phyloP scores from a whole-genome alignment of 2,113 vertebrate species.

The Erpornis zantholeuca region DNA sequence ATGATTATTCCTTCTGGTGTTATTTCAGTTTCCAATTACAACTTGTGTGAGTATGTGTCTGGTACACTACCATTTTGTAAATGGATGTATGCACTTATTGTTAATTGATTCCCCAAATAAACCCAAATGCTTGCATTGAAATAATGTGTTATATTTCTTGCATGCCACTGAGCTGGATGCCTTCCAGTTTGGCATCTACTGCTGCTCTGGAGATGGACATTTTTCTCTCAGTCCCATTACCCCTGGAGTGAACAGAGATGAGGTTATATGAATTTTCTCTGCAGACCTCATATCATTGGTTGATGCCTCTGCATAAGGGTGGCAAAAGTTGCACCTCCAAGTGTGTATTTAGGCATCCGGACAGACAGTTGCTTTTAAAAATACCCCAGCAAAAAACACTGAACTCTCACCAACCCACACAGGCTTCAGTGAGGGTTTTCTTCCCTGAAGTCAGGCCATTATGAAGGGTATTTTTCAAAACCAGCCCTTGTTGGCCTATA shows the following conservation, averaged over 20 bases:
- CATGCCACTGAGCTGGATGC: slow-evolving; percentile 59
- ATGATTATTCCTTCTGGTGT: slow-evolving; percentile 73
- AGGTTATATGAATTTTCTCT: neutral
- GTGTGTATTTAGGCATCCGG: neutral
- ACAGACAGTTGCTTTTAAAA: neutral
- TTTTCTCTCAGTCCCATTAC: neutral
- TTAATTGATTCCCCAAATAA: slow-evolving; percentile 73
- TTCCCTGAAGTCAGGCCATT: neutral
- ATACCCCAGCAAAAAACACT: neutral
- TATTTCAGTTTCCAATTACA: slow-evolving; percentile 78
- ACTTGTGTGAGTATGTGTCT: slow-evolving; percentile 49
- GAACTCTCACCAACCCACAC: neutral
- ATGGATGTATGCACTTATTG: slow-evolving; percentile 71
- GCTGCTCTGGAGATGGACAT: neutral
- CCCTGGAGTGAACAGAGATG: neutral
- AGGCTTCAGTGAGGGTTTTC: neutral
- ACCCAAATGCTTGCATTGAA: slow-evolving; percentile 62
- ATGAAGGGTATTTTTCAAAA: neutral
- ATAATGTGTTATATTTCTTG: slow-evolving; percentile 61
- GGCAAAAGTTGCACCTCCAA: neutral
- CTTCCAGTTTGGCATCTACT: slow-evolving; percentile 48
- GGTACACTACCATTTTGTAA: slow-evolving; percentile 70
- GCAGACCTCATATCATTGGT: neutral
- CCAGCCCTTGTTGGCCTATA: neutral
- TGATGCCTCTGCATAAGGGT: neutral